These are phyloP conservation scores for Phasianus colchicus DNA, from an alignment of 2,113 vertebrate genomes.

Conservation along the genomic window DNA sequence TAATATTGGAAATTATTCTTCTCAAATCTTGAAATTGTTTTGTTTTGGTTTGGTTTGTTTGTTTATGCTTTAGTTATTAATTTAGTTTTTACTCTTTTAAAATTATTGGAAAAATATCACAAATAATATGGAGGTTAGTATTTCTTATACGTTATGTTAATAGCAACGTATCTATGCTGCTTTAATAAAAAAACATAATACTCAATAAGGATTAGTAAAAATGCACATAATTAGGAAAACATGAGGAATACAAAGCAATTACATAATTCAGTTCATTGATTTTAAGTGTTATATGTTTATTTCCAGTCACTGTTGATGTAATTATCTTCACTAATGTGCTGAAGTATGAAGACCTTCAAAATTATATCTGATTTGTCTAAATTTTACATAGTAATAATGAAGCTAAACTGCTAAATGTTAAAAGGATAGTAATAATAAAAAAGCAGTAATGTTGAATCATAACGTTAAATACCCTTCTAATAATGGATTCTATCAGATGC, in stretches of 20 bases:
- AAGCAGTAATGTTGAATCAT: background rate
- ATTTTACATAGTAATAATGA: background rate
- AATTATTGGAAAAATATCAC: background rate
- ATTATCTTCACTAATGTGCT: background rate
- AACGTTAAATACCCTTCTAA: background rate
- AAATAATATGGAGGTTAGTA: background rate
- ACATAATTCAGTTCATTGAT: background rate
- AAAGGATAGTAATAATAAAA: background rate
- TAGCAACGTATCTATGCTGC: too few relatives aligned
- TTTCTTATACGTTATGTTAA: background rate
- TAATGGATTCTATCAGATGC: background rate
- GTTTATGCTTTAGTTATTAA: background rate
- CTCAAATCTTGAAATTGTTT: background rate
- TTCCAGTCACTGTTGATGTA: background rate
- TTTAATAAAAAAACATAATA: background rate
- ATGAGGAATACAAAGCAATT: background rate
- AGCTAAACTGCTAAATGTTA: background rate
- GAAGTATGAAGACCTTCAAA: background rate
- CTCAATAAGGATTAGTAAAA: background rate
- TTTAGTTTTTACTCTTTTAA: background rate
- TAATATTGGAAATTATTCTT: background rate
- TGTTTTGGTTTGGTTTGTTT: background rate
- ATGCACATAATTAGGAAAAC: background rate
- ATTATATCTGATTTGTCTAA: background rate
- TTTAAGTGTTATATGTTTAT: background rate